Conservation (phyloP, 1,140 invertebrate species). For the Micrasema longulum region DNA sequence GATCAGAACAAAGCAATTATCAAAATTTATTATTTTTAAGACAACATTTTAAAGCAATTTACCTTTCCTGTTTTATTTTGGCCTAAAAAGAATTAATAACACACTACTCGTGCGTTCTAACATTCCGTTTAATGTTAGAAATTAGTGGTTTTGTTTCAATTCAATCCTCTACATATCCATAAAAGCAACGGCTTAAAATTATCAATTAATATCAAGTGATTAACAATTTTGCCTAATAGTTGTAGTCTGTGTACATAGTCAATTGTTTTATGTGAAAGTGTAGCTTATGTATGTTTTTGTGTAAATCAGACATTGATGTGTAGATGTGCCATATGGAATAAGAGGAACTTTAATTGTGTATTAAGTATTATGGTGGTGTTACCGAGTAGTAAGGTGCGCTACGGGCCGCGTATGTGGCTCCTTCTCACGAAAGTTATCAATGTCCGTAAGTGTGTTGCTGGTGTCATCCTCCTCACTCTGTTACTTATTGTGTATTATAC, state of each 20-base stretch:
- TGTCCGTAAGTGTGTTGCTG: slow-evolving; percentile 77
- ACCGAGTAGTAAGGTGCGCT: slow-evolving; percentile 57
- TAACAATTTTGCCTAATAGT: slow-evolving; percentile 11
- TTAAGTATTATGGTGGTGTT: slow-evolving; percentile 50
- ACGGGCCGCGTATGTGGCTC: slow-evolving; percentile 68
- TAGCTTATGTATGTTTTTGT: slow-evolving; percentile 1
- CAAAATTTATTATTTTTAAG: slow-evolving; percentile 2
- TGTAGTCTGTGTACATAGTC: slow-evolving; percentile 23
- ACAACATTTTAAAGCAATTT: not conserved
- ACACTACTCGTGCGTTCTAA: not conserved
- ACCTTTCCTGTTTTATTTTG: slow-evolving; percentile 11
- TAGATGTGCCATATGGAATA: slow-evolving; percentile 13
- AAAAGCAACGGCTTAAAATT: slow-evolving; percentile 22
- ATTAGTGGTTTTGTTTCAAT: not conserved
- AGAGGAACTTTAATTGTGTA: not conserved
- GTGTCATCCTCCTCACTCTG: slow-evolving; percentile 74
- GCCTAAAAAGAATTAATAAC: slow-evolving; percentile 6
- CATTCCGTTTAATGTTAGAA: slow-evolving; percentile 16
- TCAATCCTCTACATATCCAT: slow-evolving; percentile 20
- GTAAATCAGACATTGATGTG: slow-evolving; percentile 13
- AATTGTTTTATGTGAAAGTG: slow-evolving; percentile 22
- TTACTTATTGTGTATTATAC: slow-evolving; percentile 81
- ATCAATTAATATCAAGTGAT: slow-evolving; percentile 37
- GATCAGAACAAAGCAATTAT: slow-evolving; percentile 8
- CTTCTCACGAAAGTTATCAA: slow-evolving; percentile 75